Conservation (phyloP, 2,113 vertebrate genomes). For the Argyrosomus japonicus region DNA sequence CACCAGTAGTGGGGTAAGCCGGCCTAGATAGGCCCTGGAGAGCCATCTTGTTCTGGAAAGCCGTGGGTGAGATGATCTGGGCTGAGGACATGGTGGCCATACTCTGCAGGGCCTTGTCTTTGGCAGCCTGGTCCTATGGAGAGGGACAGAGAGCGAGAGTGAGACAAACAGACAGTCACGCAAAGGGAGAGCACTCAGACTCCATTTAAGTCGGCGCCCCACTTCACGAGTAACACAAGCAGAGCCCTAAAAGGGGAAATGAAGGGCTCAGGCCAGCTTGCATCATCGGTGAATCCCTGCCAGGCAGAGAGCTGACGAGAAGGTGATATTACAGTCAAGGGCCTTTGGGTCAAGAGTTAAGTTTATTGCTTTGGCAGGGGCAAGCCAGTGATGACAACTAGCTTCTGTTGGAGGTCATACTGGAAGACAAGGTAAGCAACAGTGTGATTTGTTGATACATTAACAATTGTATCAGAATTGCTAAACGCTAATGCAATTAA, state of each 20-base stretch:
- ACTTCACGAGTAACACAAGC: slow-evolving; percentile 44
- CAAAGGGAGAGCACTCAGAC: slow-evolving; percentile 37
- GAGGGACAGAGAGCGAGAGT: slow-evolving; percentile 37
- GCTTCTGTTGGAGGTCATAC: slow-evolving; percentile 78
- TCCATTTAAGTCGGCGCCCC: slow-evolving; percentile 56
- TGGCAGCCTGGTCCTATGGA: slow-evolving; percentile 94
- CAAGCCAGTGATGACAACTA: slow-evolving; percentile 76
- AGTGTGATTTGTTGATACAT: slow-evolving; percentile 37
- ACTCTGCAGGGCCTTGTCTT: slow-evolving; percentile 97
- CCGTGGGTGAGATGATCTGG: slow-evolving; percentile 94
- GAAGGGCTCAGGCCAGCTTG: slow-evolving; percentile 62
- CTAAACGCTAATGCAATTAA: background rate
- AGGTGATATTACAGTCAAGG: slow-evolving; percentile 78
- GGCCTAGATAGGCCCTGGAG: slow-evolving; percentile 89
- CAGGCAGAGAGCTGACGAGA: slow-evolving; percentile 57
- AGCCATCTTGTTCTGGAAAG: slow-evolving; percentile 95
- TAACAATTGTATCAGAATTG: slow-evolving; percentile 27
- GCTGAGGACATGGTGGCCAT: slow-evolving; percentile 97
- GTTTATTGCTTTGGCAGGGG: slow-evolving; percentile 82
- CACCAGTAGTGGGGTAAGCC: slow-evolving; percentile 89
- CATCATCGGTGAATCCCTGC: slow-evolving; percentile 68
- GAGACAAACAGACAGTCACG: slow-evolving; percentile 59
- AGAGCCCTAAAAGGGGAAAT: slow-evolving; percentile 70
- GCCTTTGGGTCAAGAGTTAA: slow-evolving; percentile 78
- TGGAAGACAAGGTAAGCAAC: slow-evolving; percentile 54